Evolutionary conservation across 2,797 vertebrate species (phyloP).

Genomic region (Discoglossus pictus): DNA sequence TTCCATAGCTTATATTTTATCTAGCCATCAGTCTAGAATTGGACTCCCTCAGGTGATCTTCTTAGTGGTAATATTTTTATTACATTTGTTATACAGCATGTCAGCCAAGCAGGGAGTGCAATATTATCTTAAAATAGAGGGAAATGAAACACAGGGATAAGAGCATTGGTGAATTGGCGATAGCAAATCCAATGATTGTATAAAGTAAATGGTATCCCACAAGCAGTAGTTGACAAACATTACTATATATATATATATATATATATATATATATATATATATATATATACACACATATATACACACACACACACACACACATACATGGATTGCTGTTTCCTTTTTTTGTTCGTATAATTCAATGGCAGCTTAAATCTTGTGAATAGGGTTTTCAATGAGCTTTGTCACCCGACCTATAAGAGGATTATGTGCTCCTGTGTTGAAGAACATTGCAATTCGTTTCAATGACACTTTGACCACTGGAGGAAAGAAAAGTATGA

Average conservation of each 20-base stretch:
- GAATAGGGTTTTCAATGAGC: constrained; percentile 34
- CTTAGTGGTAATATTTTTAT: background rate
- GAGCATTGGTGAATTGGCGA: background rate
- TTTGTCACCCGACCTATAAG: constrained; percentile 42
- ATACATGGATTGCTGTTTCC: no score
- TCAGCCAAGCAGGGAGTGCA: background rate
- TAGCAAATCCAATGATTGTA: background rate
- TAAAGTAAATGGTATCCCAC: background rate
- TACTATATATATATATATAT: background rate
- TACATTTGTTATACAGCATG: constrained; percentile 10
- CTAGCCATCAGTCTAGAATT: constrained; percentile 12
- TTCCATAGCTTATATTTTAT: constrained; percentile 9
- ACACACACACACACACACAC: background rate
- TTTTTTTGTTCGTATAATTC: constrained; percentile 4
- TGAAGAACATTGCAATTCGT: constrained; percentile 29
- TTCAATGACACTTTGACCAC: constrained; percentile 30
- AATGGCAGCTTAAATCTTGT: constrained; percentile 27
- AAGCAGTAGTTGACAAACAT: background rate
- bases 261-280: background rate
- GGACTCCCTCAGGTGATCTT: constrained; percentile 2
- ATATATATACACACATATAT: background rate
- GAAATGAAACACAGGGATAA: background rate
- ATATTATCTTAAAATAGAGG: background rate
- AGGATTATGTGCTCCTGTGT: constrained; percentile 48
- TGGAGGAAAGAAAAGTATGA: background rate